Conservation (phyloP, 2,113 vertebrate species). For the Mixornis gularis region DNA sequence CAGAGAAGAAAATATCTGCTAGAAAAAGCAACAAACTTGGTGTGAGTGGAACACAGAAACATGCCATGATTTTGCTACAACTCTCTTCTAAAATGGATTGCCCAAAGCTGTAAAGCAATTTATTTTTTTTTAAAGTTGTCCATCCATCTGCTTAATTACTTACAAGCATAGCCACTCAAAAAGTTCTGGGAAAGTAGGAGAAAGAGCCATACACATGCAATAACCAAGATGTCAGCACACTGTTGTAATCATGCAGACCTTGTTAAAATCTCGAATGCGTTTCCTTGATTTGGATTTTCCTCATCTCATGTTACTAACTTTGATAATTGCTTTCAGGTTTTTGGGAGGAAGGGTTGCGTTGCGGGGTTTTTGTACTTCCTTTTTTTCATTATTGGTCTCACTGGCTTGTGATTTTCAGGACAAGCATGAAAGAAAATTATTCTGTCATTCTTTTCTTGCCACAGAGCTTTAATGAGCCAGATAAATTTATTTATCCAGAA, state of each 20-base stretch:
- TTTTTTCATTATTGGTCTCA: neutral
- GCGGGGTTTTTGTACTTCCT: rapidly evolving
- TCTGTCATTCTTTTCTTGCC: neutral
- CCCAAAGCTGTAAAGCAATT: neutral
- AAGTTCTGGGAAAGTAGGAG: neutral
- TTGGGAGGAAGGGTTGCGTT: rapidly evolving
- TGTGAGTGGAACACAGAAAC: neutral
- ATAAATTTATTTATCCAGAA: neutral
- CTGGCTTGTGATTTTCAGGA: neutral
- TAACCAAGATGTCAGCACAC: neutral
- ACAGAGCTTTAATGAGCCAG: neutral
- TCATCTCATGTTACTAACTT: neutral
- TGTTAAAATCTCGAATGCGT: neutral
- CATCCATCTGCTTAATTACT: neutral
- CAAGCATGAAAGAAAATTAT: neutral
- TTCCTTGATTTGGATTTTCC: neutral
- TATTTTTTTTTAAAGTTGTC: neutral
- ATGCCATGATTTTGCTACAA: neutral
- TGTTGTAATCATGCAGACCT: neutral
- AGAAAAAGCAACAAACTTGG: neutral
- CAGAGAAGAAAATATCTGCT: neutral
- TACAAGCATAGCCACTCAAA: neutral
- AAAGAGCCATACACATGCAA: neutral
- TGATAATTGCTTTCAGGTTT: neutral
- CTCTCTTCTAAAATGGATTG: neutral